These are phyloP conservation scores for Tarsius wallacei DNA, from an alignment of 2,797 vertebrate species.

Conservation along the genomic window DNA sequence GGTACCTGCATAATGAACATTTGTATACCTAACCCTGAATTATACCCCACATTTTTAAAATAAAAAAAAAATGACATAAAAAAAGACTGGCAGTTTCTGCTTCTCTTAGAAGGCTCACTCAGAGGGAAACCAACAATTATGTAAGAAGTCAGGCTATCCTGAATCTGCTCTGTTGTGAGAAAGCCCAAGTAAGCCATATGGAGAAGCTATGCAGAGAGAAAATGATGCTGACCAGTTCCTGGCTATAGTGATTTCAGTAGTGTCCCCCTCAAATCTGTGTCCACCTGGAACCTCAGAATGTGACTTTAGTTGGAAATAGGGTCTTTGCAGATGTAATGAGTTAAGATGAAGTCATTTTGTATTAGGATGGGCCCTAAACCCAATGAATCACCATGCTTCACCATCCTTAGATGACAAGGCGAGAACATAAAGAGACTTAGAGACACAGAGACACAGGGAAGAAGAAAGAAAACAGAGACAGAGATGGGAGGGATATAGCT, in stretches of 20 bases:
- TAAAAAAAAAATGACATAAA: no score
- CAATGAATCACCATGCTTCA: background rate
- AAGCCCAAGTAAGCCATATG: background rate
- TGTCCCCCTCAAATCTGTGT: background rate
- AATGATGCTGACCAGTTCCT: background rate
- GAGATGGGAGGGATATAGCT: background rate
- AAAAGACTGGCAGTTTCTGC: background rate
- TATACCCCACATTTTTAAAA: no score
- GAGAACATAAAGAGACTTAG: background rate
- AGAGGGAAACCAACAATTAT: background rate
- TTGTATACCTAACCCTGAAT: no score
- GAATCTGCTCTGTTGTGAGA: background rate
- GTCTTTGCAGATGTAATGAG: constrained; percentile 4
- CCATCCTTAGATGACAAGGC: background rate
- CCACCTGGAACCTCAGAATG: background rate
- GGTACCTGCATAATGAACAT: no score
- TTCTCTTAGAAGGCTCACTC: background rate
- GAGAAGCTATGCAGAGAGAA: background rate
- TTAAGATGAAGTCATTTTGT: background rate
- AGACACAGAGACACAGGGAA: background rate
- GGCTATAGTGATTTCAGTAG: background rate
- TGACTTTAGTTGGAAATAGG: background rate
- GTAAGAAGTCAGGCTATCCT: background rate
- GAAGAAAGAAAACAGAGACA: background rate
- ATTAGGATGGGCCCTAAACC: background rate